These are phyloP conservation scores for Drosophila cracens DNA, from an alignment of 2,888 invertebrate species.

Conservation along the genomic window DNA sequence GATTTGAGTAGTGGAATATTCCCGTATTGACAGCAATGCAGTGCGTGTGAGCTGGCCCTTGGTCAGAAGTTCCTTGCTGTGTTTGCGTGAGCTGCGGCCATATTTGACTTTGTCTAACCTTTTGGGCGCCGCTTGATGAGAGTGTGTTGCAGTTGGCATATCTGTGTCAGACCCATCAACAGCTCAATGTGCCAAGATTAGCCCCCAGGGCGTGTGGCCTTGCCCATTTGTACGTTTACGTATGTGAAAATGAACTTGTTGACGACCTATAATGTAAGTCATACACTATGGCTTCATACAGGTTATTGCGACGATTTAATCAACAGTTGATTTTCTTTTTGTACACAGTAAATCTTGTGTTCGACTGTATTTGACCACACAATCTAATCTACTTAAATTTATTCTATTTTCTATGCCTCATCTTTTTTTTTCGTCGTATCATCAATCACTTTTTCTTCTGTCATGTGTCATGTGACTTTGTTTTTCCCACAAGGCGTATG, in stretches of 20 bases:
- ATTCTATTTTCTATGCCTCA: background rate
- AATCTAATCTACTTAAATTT: background rate
- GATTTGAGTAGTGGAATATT: constrained; percentile 20
- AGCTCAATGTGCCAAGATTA: constrained; percentile 49
- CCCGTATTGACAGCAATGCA: constrained; percentile 49
- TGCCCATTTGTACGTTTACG: constrained; percentile 9
- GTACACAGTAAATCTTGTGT: background rate
- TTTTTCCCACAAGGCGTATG: background rate
- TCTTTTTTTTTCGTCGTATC: background rate
- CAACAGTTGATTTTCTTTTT: constrained; percentile 9
- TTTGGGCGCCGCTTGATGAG: constrained; percentile 26
- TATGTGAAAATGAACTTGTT: constrained; percentile 25
- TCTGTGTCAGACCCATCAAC: constrained; percentile 59
- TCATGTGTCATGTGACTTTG: background rate
- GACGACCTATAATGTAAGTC: constrained; percentile 22
- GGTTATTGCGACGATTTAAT: constrained; percentile 28
- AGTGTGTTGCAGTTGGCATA: constrained; percentile 60
- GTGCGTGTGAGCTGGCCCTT: constrained; percentile 47
- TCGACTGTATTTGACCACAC: background rate
- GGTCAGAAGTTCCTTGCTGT: constrained; percentile 46
- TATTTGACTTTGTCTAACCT: constrained; percentile 68
- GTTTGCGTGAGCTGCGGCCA: constrained; percentile 39
- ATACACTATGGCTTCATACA: constrained; percentile 12
- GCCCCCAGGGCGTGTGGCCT: constrained; percentile 37
- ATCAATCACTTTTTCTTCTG: background rate